phyloP scores from a whole-genome alignment of 2,888 invertebrate species.

The Eledone cirrhosa region DNA sequence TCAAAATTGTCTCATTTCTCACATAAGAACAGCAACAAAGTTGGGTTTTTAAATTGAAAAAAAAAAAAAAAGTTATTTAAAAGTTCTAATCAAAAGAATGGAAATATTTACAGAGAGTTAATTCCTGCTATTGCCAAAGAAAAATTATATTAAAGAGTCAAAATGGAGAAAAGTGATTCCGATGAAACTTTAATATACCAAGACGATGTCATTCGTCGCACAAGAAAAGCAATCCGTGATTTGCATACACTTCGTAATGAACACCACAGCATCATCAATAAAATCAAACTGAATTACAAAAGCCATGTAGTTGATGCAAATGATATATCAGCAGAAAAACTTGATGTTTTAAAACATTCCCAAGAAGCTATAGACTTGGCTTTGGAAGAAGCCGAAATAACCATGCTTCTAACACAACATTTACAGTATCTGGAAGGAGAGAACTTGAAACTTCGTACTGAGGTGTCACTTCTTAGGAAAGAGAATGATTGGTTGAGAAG shows the following conservation, averaged over 20 bases:
- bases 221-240: constrained; percentile 18
- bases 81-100: too few relatives aligned
- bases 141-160: neutral
- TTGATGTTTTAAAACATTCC: constrained; percentile 7
- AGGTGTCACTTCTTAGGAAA: constrained; percentile 5
- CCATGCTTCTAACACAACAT: neutral
- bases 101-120: too few relatives aligned
- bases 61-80: too few relatives aligned
- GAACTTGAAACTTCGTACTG: neutral
- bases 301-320: neutral
- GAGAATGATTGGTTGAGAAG: constrained; percentile 21
- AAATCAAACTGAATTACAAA: constrained; percentile 1
- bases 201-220: neutral
- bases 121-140: too few relatives aligned
- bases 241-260: constrained; percentile 18
- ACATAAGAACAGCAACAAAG: too few relatives aligned
- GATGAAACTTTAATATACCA: neutral
- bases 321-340: constrained; percentile 1
- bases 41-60: too few relatives aligned
- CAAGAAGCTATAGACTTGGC: constrained; percentile 23
- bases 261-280: constrained; percentile 15
- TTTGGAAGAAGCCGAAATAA: constrained; percentile 14
- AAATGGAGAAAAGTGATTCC: constrained; percentile 11
- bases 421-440: constrained; percentile 4
- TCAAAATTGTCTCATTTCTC: too few relatives aligned